Percentiles rank a stretch among this genome's conserved stretches.
phyloP scores from a whole-genome alignment of 2,113 vertebrate species.

The Pseudopipra pipra region DNA sequence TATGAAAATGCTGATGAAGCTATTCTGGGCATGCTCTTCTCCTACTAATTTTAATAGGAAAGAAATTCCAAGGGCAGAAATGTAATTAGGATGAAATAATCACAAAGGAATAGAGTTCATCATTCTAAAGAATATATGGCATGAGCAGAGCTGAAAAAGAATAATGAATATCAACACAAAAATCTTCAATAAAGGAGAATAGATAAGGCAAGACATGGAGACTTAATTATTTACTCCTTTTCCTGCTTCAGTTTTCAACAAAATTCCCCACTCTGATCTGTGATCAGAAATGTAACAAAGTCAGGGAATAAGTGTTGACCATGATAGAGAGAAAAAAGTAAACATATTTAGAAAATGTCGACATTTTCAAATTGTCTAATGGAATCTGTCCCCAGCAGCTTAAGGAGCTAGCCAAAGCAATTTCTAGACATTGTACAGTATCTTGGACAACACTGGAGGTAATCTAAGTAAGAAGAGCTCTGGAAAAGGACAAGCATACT shows the following conservation, averaged over 20 bases:
- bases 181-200: neutral
- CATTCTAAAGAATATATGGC: neutral
- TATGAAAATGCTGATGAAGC: neutral
- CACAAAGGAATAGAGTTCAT: neutral
- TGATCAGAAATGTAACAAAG: neutral
- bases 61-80: neutral
- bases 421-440: neutral
- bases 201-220: neutral
- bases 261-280: neutral
- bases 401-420: neutral
- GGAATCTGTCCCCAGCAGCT: neutral
- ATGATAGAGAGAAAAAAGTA: neutral
- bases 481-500: neutral
- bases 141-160: neutral
- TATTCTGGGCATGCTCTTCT: neutral
- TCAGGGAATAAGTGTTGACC: neutral
- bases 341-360: neutral
- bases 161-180: neutral
- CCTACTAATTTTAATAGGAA: neutral
- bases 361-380: neutral
- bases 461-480: neutral
- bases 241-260: neutral
- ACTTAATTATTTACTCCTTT: neutral
- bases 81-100: conserved; percentile 16
- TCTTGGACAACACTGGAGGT: neutral